phyloP scores from a whole-genome alignment of 2,888 invertebrate genomes.

The Amphiduros pacificus region DNA sequence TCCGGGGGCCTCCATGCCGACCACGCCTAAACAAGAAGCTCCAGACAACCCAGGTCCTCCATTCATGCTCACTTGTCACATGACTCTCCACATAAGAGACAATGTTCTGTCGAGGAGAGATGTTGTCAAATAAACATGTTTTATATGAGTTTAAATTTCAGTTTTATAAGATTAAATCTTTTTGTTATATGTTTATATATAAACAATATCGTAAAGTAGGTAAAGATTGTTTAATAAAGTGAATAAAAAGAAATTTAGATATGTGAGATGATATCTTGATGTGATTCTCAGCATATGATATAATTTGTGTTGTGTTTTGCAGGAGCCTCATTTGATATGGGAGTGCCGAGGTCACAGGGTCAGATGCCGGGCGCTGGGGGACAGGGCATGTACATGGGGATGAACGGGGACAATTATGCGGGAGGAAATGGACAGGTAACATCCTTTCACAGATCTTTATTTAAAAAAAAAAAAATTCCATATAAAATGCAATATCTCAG shows the following conservation, averaged over 20 bases:
- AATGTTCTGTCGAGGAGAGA: not conserved
- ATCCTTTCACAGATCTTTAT: not conserved
- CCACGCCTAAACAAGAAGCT: not conserved
- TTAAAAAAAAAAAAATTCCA: not conserved
- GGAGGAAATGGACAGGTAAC: constrained; percentile 21
- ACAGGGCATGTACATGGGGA: constrained; percentile 32
- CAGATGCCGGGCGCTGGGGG: constrained; percentile 23
- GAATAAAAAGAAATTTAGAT: too few species aligned
- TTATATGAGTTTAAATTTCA: not conserved
- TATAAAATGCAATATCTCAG: not conserved
- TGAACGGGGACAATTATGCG: constrained; percentile 27
- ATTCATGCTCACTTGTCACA: not conserved
- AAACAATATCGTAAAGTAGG: too few species aligned
- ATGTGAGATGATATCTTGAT: too few species aligned
- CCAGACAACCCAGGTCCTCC: not conserved
- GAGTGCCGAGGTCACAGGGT: constrained; percentile 27
- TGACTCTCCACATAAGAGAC: not conserved
- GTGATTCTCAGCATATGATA: not conserved
- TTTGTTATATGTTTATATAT: not conserved
- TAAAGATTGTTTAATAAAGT: too few species aligned
- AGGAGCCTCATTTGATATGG: constrained; percentile 30
- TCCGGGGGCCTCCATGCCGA: not conserved
- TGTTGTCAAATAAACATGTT: not conserved
- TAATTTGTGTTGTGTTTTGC: not conserved
- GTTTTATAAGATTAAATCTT: too few species aligned